phyloP scores from a whole-genome alignment of 92 coral and sea anemone species.

The Nematostella vectensis region DNA sequence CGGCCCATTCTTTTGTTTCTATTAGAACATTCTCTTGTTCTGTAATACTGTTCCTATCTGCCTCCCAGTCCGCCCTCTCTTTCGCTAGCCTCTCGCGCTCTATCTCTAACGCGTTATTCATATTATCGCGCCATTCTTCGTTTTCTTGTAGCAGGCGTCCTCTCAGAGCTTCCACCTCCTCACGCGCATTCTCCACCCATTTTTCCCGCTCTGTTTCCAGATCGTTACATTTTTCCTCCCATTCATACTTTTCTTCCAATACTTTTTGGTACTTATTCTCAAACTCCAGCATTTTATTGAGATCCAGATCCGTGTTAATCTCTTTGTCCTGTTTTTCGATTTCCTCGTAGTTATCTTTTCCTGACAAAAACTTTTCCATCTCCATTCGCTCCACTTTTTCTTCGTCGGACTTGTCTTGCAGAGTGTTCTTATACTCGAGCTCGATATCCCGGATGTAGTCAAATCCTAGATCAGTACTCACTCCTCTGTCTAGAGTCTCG shows the following conservation, averaged over 20 bases:
- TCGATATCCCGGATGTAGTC: slow-evolving; percentile 24
- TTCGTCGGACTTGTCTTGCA: background rate
- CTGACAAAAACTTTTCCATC: too few species aligned
- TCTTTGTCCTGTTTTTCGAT: slow-evolving; percentile 24
- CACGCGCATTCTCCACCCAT: background rate
- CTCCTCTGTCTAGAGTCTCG: slow-evolving; percentile 24
- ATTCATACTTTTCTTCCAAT: background rate
- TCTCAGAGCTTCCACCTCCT: background rate
- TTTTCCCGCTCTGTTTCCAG: background rate
- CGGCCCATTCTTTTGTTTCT: background rate
- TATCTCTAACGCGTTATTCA: background rate
- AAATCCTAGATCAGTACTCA: slow-evolving; percentile 45
- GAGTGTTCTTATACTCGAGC: background rate
- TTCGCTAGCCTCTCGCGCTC: background rate
- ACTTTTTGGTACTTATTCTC: background rate
- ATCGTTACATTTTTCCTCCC: background rate
- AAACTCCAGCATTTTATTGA: slow-evolving; percentile 23
- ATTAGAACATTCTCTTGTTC: background rate
- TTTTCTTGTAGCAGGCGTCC: background rate
- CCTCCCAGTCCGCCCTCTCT: background rate
- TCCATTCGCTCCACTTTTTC: background rate
- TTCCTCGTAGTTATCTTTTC: too few species aligned
- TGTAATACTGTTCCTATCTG: background rate
- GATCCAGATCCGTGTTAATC: slow-evolving; percentile 42
- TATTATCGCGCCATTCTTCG: background rate